Base-by-base conservation (phyloP, 2,113 vertebrate genomes). In the Brienomyrus longianalis region DNA sequence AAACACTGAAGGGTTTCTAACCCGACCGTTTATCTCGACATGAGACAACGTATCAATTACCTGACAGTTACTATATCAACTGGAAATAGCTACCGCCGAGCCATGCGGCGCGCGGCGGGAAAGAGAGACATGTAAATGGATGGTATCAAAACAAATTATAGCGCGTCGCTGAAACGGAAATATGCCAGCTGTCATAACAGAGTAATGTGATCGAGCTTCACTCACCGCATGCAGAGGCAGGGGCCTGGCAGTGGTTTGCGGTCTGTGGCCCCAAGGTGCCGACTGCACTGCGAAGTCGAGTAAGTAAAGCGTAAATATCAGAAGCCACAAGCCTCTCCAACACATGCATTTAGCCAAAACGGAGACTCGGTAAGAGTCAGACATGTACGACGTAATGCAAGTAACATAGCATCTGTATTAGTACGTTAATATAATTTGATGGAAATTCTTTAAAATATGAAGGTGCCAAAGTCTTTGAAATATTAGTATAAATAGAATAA, bases 111-210 rank as follows among this genome's bases (percentile, higher is more conserved):
- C 35, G 4, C 19, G 7, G 39, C 83, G 47, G 47, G 50, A 50
- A 45, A 50, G 21, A 51, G 45, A 86, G 45, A 27, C 45, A 45
- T 50, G 83, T 47, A 85, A 86, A 51, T 50, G 45, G 23, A n/a
- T 4, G 45, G 45, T 50, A 50, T 50, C 23, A 86, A 86, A 86
- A 86, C 74, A 39, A 43, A 80, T 80, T 70, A 70, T 70, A 70
- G 35, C 74, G 17, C 74, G 74, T 70, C 1, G 62, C n/a, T 70
- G 62, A 70, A 84, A 84, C 19, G 47, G 47, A 83, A 83, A 83
- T 47, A 83, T 83, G 35, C 23, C 83, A 86, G 83, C 45, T 86
- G 83, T 86, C 83, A 86, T 86, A 86, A 86, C 83, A 86, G 27
- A 77, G 83, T 50, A 86, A 48, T 27, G 23, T n/a, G 83, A 86